Conservation (phyloP, 2,888 invertebrate species). For the Ecliptopera silaceata region DNA sequence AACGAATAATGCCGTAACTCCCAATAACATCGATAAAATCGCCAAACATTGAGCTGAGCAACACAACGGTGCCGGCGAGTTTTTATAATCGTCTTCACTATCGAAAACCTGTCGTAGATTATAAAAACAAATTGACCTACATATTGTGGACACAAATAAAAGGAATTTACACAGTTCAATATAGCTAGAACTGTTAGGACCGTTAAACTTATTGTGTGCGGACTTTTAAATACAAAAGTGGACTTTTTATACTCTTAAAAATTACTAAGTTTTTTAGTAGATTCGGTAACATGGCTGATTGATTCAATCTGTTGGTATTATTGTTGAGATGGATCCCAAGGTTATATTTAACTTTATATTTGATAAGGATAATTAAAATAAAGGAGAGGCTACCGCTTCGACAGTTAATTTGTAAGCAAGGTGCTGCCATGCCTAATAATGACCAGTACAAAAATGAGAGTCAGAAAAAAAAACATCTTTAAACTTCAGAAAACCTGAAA, state of each 20-base stretch:
- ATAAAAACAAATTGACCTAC: slow-evolving; percentile 71
- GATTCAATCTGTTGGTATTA: too few relatives aligned
- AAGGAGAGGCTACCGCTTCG: too few relatives aligned
- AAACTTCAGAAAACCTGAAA: too few relatives aligned
- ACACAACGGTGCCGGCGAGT: slow-evolving; percentile 55
- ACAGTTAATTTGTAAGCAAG: too few relatives aligned
- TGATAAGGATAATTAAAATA: too few relatives aligned
- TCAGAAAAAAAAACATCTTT: too few relatives aligned
- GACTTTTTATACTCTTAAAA: slow-evolving; percentile 28
- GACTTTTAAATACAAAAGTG: slow-evolving; percentile 43
- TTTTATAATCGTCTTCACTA: slow-evolving; percentile 48
- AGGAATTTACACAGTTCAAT: slow-evolving; percentile 65
- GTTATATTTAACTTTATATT: too few relatives aligned
- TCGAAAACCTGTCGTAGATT: slow-evolving; percentile 66
- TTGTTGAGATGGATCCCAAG: too few relatives aligned
- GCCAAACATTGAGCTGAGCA: slow-evolving; percentile 52
- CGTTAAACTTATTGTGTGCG: slow-evolving; percentile 65
- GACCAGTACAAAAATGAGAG: too few relatives aligned
- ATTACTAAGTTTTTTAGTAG: too few relatives aligned
- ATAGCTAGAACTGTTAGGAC: slow-evolving; percentile 60
- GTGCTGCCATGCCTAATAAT: neutral
- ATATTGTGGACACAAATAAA: slow-evolving; percentile 66
- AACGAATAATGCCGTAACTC: slow-evolving; percentile 45
- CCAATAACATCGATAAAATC: slow-evolving; percentile 53
- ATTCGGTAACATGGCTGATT: too few relatives aligned